Base-by-base conservation (phyloP, 2,113 vertebrate species). In the Seriola dumerili region DNA sequence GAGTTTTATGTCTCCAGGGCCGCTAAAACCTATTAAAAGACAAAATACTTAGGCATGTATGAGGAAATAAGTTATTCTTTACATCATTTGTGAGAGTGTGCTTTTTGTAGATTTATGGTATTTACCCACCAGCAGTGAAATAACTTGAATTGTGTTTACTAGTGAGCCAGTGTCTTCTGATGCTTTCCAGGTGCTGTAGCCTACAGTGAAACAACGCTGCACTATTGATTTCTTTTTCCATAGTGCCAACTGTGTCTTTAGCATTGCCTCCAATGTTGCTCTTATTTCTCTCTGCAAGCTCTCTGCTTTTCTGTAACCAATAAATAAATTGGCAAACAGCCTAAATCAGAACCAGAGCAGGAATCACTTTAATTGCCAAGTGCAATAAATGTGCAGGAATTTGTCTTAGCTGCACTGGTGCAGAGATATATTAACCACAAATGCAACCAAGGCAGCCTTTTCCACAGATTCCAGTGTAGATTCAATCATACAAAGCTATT, bases 201-300 rank as follows among this genome's bases (percentile, higher is more conserved):
- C 90, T 87, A 85, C 82, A 89, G 88, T 85, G 76, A 88, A 92
- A 91, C 72, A 87, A 78, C 29, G 78, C 85, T 76, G 76, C 79
- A 52, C 79, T 92, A 91, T 91, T 86, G 91, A 92, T 92, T 90
- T 73, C 21, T 54, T 73, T 81, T 83, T 83, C 79, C 83, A 85
- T 72, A 70, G 70, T 40, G 63, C 76, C 75, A 83, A 83, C 71
- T 68, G 73, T 61, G 78, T 90, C 75, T 83, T 77, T 66, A 88
- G 73, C 81, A 48, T 58, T 32, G 72, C 65, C 65, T 84, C 77
- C 52, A 78, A 62, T 46, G 13, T 61, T 65, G 58, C 80, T 87
- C 46, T 64, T 44, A 34, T 61, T 78, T 76, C 68, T 64, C 54
- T 75, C 69, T 40, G 32, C 70, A 48, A 57, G 68, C 77, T 66